A percentile compares a stretch with the other conserved stretches of the same genome.
Evolutionary conservation across 2,888 invertebrate genomes (phyloP).

Genomic region (Drosophila pseudotakahashii): DNA sequence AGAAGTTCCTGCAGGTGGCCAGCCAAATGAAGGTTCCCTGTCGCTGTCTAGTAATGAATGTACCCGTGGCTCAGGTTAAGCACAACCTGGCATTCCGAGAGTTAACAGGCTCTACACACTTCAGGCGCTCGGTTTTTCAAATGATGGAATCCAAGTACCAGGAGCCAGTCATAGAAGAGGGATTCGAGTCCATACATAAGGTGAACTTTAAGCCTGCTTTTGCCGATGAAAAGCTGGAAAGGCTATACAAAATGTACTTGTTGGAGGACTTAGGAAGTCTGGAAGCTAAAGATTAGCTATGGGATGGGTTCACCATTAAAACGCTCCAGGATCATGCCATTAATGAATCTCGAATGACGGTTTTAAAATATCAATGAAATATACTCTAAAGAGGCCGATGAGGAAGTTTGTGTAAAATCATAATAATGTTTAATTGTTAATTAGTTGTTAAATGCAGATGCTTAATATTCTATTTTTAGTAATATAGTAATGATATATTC

Average conservation of each 20-base stretch:
- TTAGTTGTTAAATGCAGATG: constrained; percentile 49
- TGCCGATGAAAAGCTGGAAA: constrained; percentile 87
- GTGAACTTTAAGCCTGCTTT: constrained; percentile 92
- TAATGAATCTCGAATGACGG: constrained; percentile 79
- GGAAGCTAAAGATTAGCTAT: too few species aligned
- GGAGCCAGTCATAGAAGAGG: constrained; percentile 91
- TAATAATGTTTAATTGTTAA: neutral
- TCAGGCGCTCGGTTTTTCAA: constrained; percentile 94
- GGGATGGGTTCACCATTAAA: too few species aligned
- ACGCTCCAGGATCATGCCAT: constrained; percentile 85
- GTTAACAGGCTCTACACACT: constrained; percentile 89
- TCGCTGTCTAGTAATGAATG: constrained; percentile 93
- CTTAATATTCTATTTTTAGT: constrained; percentile 11
- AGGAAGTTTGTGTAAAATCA: too few species aligned
- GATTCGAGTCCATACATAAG: constrained; percentile 92
- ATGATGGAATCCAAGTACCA: constrained; percentile 92
- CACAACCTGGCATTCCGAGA: constrained; percentile 96
- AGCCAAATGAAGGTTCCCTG: constrained; percentile 87
- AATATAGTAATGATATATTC: too few species aligned
- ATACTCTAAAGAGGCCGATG: constrained; percentile 98
- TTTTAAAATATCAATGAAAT: constrained; percentile 84
- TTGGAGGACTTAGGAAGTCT: constrained; percentile 87
- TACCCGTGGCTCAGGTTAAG: constrained; percentile 89
- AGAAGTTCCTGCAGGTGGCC: constrained; percentile 90
- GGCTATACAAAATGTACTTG: constrained; percentile 92